These are phyloP conservation scores for Riptortus pedestris DNA, from an alignment of 1,140 invertebrate species.

Conservation along the genomic window DNA sequence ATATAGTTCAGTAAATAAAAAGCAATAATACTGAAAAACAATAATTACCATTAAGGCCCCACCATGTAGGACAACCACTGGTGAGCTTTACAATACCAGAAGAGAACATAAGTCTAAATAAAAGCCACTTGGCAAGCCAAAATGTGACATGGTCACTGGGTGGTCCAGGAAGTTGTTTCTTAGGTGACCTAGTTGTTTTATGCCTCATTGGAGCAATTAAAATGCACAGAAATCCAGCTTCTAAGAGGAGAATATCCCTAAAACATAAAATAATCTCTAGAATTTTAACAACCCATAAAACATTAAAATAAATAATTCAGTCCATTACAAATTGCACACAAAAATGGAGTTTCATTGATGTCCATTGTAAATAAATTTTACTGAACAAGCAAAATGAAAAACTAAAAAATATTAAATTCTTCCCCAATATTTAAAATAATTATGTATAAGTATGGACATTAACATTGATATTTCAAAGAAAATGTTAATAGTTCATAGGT, in stretches of 20 bases:
- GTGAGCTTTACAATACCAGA: slow-evolving; percentile 64
- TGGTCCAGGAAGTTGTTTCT: slow-evolving; percentile 28
- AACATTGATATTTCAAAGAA: too few species aligned
- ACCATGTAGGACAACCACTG: slow-evolving; percentile 69
- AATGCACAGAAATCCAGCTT: slow-evolving; percentile 64
- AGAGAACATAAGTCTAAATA: slow-evolving; percentile 68
- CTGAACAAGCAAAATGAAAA: too few species aligned
- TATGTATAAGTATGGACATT: too few species aligned
- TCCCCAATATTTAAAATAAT: too few species aligned
- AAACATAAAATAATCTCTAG: slow-evolving; percentile 21
- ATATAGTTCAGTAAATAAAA: too few species aligned
- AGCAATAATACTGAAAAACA: too few species aligned
- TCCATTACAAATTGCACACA: too few species aligned
- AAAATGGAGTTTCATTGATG: too few species aligned
- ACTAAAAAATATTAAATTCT: too few species aligned
- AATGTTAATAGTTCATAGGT: too few species aligned
- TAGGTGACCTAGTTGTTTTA: slow-evolving; percentile 35
- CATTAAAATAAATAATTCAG: not conserved
- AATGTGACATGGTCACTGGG: slow-evolving; percentile 50
- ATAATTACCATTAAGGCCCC: slow-evolving; percentile 59
- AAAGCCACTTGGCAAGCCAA: slow-evolving; percentile 65
- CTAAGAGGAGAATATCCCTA: slow-evolving; percentile 67
- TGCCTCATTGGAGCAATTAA: slow-evolving; percentile 54
- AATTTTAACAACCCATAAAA: not conserved
- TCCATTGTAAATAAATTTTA: too few species aligned